These are phyloP conservation scores for Cyaniris semiargus DNA, from an alignment of 2,888 invertebrate genomes.

Conservation along the genomic window DNA sequence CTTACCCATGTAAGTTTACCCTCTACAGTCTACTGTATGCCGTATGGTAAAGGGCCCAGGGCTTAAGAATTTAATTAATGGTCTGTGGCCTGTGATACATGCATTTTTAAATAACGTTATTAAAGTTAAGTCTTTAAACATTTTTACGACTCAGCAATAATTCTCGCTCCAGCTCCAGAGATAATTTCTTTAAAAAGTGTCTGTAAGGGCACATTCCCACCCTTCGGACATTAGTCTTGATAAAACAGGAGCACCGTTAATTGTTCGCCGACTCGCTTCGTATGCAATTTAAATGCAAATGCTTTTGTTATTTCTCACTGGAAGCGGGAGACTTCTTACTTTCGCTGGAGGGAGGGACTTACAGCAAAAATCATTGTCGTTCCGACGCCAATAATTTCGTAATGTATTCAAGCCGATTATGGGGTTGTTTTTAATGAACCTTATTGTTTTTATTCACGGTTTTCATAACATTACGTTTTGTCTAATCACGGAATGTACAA, in stretches of 20 bases:
- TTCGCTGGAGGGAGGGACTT: constrained; percentile 43
- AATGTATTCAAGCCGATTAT: constrained; percentile 30
- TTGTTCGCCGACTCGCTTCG: constrained; percentile 59
- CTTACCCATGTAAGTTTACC: too few relatives aligned
- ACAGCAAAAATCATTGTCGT: constrained; percentile 27
- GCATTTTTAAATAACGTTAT: not conserved
- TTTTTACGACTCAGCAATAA: not conserved
- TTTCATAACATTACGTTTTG: not conserved
- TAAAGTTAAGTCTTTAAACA: not conserved
- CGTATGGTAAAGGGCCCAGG: too few relatives aligned
- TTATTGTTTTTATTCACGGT: constrained; percentile 13
- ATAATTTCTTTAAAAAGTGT: not conserved
- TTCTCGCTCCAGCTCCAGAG: constrained; percentile 6
- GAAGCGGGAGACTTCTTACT: not conserved
- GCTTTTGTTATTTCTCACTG: constrained; percentile 45
- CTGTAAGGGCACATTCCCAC: constrained; percentile 29
- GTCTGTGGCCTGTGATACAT: too few relatives aligned
- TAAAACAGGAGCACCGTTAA: constrained; percentile 66
- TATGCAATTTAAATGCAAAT: constrained; percentile 73
- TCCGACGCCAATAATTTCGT: not conserved
- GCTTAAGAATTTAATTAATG: too few relatives aligned
- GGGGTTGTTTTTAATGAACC: not conserved
- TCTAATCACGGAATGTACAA: not conserved
- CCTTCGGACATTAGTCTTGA: constrained; percentile 54
- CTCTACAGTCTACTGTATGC: too few relatives aligned